Base-by-base conservation (phyloP, 2,797 vertebrate genomes). In the Enteromius thamalakanensis region DNA sequence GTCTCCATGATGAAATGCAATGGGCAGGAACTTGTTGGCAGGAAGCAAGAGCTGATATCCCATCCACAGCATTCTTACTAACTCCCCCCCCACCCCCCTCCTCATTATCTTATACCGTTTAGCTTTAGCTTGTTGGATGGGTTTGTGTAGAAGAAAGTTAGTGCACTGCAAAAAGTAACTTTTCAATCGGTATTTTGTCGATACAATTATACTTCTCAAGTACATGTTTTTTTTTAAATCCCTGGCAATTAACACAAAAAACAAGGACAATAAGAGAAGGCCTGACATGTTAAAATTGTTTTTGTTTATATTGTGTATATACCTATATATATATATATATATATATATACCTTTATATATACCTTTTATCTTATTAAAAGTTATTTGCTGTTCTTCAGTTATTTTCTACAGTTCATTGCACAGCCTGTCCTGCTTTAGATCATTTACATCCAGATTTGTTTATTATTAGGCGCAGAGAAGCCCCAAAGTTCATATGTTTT, bases 1-100 rank as follows among this genome's bases (percentile, higher is more conserved):
- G 65, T 76, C 53, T 76, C 9, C 53, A 64, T 62, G 77, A 69
- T 9, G 4, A 69, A 53, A 77, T 34, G 45, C 74, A 85, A 77
- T 77, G 23, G 82, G 29, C 78, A 86, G 85, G 82, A 84, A 87
- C 86, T 82, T 62, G 79, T 82, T 81, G 75, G 29, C 83, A 87
- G 83, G 86, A 87, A 85, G 76, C 69, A 69, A 69, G 23, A 53
- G 51, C 83, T 82, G 80, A 79, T 87, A 87, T 82, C 55, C 62
- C 76, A 83, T 62, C 69, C 26, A 51, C 26, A 51, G 26, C 3
- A 1, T 32, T 40, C 53, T 9, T 60, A 15, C n/a, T 29, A 15
- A 47, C 49, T 29, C 29, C 77, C 34, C 76, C 40, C 49, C 37
- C 49, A n/a, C n/a, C n/a, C n/a, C n/a, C n/a, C n/a, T 6, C 10